These are phyloP conservation scores for Entomobrya multifasciata DNA, from an alignment of 2,888 invertebrate genomes.

Conservation along the genomic window DNA sequence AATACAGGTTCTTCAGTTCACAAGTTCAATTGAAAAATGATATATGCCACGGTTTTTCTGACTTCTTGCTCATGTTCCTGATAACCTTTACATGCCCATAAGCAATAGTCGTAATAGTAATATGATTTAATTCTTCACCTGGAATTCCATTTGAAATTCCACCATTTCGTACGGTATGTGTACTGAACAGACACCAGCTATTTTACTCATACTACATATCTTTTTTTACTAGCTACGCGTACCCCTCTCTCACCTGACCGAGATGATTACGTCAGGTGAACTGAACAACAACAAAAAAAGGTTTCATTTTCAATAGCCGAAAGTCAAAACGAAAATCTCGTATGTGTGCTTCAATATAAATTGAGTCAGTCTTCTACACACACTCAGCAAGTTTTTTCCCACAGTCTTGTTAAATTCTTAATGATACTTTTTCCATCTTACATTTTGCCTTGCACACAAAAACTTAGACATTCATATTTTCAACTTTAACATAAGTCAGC, in stretches of 20 bases:
- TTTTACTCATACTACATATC: too few relatives aligned
- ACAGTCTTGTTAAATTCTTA: constrained; percentile 79
- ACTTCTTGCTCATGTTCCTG: too few relatives aligned
- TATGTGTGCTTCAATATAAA: too few relatives aligned
- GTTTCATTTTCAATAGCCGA: too few relatives aligned
- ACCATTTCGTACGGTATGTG: neutral
- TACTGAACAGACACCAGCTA: too few relatives aligned
- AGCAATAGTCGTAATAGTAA: constrained; percentile 5
- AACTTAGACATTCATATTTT: too few relatives aligned
- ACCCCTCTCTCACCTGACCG: constrained; percentile 30
- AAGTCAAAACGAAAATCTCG: too few relatives aligned
- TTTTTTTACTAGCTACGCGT: too few relatives aligned
- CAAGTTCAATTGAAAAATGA: constrained; percentile 22
- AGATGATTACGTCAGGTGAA: constrained; percentile 36
- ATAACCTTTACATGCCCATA: constrained; percentile 54
- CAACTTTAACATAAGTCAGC: too few relatives aligned
- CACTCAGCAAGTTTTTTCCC: constrained; percentile 76
- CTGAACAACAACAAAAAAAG: constrained; percentile 30
- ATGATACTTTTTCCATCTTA: constrained; percentile 74
- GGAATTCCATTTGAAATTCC: constrained; percentile 25
- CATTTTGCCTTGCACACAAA: too few relatives aligned
- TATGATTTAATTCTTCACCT: neutral
- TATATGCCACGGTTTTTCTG: too few relatives aligned
- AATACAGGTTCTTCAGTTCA: too few relatives aligned
- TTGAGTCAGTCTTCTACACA: neutral